These are phyloP conservation scores for Sarotherodon lohbergeri DNA, from an alignment of 2,113 vertebrate species.

Conservation along the genomic window DNA sequence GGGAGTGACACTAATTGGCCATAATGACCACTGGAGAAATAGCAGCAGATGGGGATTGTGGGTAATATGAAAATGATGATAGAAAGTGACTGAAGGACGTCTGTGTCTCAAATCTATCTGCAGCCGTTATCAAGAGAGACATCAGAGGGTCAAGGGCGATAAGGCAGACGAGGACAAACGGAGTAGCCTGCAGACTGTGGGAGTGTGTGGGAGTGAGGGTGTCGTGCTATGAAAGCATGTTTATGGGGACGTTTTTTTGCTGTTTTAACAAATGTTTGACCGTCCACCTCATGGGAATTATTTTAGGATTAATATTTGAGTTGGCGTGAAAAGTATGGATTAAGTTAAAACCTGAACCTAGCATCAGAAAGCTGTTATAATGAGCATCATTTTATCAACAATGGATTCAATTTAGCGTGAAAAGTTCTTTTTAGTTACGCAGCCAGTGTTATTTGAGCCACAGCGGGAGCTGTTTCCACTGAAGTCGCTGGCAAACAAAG, in stretches of 20 bases:
- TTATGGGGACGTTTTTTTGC: not conserved
- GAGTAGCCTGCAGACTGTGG: not conserved
- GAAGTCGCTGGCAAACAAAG: not conserved
- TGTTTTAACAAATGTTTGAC: not conserved
- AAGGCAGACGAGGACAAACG: not conserved
- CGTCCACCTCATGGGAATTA: not conserved
- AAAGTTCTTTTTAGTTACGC: not conserved
- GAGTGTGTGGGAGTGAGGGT: not conserved
- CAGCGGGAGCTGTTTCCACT: not conserved
- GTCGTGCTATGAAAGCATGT: not conserved
- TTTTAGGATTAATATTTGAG: not conserved
- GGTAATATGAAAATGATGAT: constrained; percentile 59
- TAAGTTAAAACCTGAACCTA: not conserved
- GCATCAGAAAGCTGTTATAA: not conserved
- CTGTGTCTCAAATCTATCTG: constrained; percentile 31
- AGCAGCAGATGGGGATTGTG: constrained; percentile 11
- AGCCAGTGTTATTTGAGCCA: not conserved
- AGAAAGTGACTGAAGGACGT: constrained; percentile 36
- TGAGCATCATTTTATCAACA: not conserved
- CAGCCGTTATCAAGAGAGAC: not conserved
- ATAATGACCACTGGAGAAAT: constrained; percentile 45
- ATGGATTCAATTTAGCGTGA: not conserved
- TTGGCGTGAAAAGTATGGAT: not conserved
- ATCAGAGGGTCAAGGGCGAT: constrained; percentile 16
- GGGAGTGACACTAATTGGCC: constrained; percentile 46